Percentiles rank a stretch among this genome's conserved stretches.
Evolutionary conservation across 2,888 invertebrate genomes (phyloP).

Genomic region (Trichogramma evanescens): DNA sequence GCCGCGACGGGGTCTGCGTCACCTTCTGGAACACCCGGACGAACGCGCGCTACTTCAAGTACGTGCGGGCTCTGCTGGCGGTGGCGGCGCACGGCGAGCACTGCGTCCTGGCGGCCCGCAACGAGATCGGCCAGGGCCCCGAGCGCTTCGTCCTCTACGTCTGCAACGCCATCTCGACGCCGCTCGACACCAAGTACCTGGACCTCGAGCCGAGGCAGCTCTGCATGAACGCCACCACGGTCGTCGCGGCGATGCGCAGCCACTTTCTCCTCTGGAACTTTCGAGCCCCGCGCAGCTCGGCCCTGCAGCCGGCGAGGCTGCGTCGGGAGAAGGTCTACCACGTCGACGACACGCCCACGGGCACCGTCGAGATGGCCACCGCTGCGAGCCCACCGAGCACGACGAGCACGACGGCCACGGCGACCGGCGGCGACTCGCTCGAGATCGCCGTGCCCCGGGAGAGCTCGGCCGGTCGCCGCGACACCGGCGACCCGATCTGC

Average conservation of each 20-base stretch:
- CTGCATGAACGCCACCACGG: slow-evolving; percentile 70
- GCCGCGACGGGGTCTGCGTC: slow-evolving; percentile 66
- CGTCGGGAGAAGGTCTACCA: slow-evolving; percentile 68
- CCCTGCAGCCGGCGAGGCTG: slow-evolving; percentile 26
- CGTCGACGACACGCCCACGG: slow-evolving; percentile 73
- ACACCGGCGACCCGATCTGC: slow-evolving; percentile 75
- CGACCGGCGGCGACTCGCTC: slow-evolving; percentile 57
- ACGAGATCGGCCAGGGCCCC: slow-evolving; percentile 45
- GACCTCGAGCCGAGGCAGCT: slow-evolving; percentile 68
- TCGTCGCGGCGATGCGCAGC: slow-evolving; percentile 79
- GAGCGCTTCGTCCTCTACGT: slow-evolving; percentile 66
- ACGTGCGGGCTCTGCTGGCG: slow-evolving; percentile 62
- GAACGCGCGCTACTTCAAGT: slow-evolving; percentile 68
- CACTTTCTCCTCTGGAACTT: slow-evolving; percentile 91
- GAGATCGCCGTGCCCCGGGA: slow-evolving; percentile 52
- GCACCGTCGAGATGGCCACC: slow-evolving; percentile 52
- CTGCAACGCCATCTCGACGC: slow-evolving; percentile 81
- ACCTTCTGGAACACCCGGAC: slow-evolving; percentile 92
- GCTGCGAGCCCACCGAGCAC: no score
- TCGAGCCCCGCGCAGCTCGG: slow-evolving; percentile 60
- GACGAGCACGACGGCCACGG: no score
- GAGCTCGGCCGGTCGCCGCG: slow-evolving; percentile 52
- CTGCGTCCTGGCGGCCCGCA: slow-evolving; percentile 67
- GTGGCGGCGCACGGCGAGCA: slow-evolving; percentile 68
- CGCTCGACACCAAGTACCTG: slow-evolving; percentile 74